Conservation (phyloP, 2,797 vertebrate species). For the Leptoclinus maculatus region DNA sequence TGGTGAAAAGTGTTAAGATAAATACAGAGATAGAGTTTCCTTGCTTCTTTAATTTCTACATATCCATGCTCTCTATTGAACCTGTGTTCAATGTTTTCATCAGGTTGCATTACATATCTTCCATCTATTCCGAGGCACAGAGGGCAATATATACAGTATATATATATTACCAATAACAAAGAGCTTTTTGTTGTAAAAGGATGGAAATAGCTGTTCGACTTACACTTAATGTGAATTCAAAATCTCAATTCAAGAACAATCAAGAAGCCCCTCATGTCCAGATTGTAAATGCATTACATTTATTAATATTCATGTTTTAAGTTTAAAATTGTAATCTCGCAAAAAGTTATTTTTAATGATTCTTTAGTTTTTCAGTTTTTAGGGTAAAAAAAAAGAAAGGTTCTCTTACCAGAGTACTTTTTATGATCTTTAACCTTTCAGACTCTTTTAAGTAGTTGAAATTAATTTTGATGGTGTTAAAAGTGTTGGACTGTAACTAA, state of each 20-base stretch:
- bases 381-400: neutral
- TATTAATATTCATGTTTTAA: neutral
- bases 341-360: neutral
- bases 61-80: constrained; percentile 1
- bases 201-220: neutral
- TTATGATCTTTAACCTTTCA: neutral
- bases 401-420: neutral
- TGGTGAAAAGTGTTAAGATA: neutral
- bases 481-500: neutral
- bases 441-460: neutral
- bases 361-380: no score
- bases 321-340: neutral
- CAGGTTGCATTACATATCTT: neutral
- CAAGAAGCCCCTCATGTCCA: neutral
- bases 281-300: neutral
- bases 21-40: neutral
- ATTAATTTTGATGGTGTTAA: no score
- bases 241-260: neutral
- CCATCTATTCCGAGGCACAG: neutral
- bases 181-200: neutral
- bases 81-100: neutral
- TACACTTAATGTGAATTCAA: neutral
- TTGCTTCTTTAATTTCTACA: neutral
- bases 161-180: neutral
- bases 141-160: neutral